Evolutionary conservation across 2,888 invertebrate genomes (phyloP).

Genomic region (Lasius platythorax): DNA sequence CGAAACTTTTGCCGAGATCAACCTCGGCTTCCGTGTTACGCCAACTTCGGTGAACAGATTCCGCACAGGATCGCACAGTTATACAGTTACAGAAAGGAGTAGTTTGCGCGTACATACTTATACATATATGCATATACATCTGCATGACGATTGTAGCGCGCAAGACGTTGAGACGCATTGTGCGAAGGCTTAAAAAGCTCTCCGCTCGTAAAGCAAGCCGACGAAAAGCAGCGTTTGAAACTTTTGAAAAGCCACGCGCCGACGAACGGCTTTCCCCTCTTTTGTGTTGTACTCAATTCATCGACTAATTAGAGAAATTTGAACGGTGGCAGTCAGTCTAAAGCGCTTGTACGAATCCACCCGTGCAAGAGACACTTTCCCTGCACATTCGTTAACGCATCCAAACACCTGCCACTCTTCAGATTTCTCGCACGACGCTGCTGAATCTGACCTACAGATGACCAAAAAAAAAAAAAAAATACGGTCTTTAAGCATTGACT

Average conservation of each 20-base stretch:
- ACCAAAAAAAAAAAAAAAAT: constrained; percentile 3
- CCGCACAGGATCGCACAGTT: neutral
- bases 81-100: neutral
- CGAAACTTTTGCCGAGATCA: constrained; percentile 51
- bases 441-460: neutral
- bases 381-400: neutral
- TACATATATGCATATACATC: neutral
- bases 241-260: constrained; percentile 18
- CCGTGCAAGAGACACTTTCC: constrained; percentile 1
- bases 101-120: neutral
- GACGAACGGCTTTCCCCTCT: constrained; percentile 41
- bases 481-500: neutral
- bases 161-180: constrained; percentile 18
- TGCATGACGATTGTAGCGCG: constrained; percentile 17
- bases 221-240: neutral
- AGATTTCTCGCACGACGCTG: constrained; percentile 8
- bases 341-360: neutral
- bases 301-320: constrained; percentile 46
- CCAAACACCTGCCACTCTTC: constrained; percentile 16
- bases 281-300: constrained; percentile 17
- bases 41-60: constrained; percentile 60
- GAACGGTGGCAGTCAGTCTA: constrained; percentile 17
- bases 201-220: neutral
- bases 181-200: neutral
- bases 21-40: constrained; percentile 57